Percentiles rank a stretch among this genome's conserved stretches.
These are phyloP conservation scores for Venturia canescens DNA, from an alignment of 1,140 invertebrate species.

Conservation along the genomic window DNA sequence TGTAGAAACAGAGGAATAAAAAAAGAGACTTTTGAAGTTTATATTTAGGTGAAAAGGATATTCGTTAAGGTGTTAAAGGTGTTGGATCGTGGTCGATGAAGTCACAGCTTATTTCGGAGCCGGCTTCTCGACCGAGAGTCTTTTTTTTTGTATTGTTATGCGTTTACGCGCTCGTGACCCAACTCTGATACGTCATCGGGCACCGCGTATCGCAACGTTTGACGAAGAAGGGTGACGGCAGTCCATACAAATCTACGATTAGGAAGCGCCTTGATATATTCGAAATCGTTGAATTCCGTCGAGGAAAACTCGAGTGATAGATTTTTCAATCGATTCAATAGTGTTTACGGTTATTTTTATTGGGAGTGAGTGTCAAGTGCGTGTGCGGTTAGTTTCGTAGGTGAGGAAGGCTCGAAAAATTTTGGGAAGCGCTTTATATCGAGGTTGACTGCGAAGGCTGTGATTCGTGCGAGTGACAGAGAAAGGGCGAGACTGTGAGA, in stretches of 20 bases:
- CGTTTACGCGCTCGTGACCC: background rate
- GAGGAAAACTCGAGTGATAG: background rate
- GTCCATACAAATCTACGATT: background rate
- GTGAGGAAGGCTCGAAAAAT: background rate
- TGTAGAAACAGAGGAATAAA: background rate
- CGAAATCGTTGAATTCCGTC: constrained; percentile 5
- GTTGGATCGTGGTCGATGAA: background rate
- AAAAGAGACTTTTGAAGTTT: background rate
- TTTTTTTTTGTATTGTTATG: constrained; percentile 23
- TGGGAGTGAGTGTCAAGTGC: background rate
- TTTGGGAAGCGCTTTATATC: background rate
- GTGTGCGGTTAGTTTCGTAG: background rate
- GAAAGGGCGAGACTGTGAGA: background rate
- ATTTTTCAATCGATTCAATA: constrained; percentile 4
- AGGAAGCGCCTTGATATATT: constrained; percentile 3
- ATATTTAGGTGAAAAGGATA: background rate
- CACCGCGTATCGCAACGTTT: background rate
- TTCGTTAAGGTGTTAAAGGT: background rate
- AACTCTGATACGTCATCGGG: constrained; percentile 20
- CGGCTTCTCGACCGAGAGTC: background rate
- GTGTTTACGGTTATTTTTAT: constrained; percentile 5
- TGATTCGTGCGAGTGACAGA: background rate
- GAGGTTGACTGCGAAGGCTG: background rate
- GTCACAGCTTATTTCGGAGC: background rate
- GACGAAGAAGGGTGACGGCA: background rate